A percentile compares a stretch with the other conserved stretches of the same genome.
phyloP scores from a whole-genome alignment of 2,888 invertebrate genomes.

The Lasius fuliginosus region DNA sequence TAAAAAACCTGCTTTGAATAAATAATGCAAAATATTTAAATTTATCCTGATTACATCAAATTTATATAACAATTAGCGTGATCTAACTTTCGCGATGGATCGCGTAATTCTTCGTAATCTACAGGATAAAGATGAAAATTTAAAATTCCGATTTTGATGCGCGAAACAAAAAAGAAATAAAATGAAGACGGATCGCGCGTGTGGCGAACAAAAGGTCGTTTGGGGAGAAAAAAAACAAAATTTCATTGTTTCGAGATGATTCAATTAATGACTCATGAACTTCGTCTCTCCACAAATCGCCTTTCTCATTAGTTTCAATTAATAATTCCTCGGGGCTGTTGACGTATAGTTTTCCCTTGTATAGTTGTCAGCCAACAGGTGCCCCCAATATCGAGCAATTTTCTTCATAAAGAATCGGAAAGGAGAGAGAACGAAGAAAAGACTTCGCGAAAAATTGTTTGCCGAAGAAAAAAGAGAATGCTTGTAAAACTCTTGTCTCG shows the following conservation, averaged over 20 bases:
- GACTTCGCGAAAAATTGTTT: conserved; percentile 52
- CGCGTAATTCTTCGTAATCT: neutral
- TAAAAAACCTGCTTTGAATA: neutral
- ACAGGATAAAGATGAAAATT: neutral
- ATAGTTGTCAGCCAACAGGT: conserved; percentile 55
- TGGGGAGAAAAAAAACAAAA: conserved; percentile 29
- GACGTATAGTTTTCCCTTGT: conserved; percentile 17
- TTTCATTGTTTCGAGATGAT: conserved; percentile 60
- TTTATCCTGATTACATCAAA: neutral
- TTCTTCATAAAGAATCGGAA: conserved; percentile 21
- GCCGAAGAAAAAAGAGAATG: conserved; percentile 39
- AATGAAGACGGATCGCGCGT: conserved; percentile 45
- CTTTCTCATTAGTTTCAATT: conserved; percentile 27
- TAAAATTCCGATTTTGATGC: conserved; percentile 46
- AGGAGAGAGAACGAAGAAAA: conserved; percentile 1
- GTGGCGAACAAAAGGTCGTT: conserved; percentile 24
- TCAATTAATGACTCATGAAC: conserved; percentile 59
- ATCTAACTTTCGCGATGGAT: neutral
- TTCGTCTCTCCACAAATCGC: neutral
- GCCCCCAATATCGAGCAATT: conserved; percentile 31
- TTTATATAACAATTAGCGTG: conserved; percentile 23
- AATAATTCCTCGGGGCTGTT: neutral
- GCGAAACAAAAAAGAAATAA: neutral
- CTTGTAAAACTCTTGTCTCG: conserved; percentile 64
- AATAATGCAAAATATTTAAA: conserved; percentile 20